Evolutionary conservation across 1,140 invertebrate genomes (phyloP), one percentile per base, ranked within the genome.

Genomic region (Polyergus mexicanus): DNA sequence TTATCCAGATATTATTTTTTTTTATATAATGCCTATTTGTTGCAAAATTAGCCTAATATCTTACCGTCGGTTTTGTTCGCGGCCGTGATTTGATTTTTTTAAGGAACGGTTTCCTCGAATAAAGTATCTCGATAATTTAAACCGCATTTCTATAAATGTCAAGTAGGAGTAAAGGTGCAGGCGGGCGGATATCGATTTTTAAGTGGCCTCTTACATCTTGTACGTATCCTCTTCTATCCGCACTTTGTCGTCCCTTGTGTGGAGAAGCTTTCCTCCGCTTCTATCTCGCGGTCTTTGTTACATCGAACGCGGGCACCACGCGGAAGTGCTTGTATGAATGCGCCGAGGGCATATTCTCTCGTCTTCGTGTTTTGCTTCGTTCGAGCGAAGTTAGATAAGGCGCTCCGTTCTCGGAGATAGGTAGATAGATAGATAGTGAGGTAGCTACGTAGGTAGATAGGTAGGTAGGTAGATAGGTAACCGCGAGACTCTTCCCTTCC

Each of bases 301-400:
- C 56, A 74, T n/a, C n/a, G 13, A 13, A 35, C n/a, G 16, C 71
- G 35, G 32, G 25, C 10, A 56, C 47, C 44, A 22, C 28, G 66
- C 66, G 4, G 41, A 72, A 54, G 19, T 81, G 56, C 68, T 60
- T n/a, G 28, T 78, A 65, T 74, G 58, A 51, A 51, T 16, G 47
- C 25, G 66, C 66, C 54, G 54, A 75, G 54, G 78, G 68, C 47
- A 88, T 76, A 88, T 71, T 58, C 25, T 85, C 44, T 71, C 47
- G 47, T 60, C 62, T 51, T 72, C 44, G 62, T 85, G 86, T 90
- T 90, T 90, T 86, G 87, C 85, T 86, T 87, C 87, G 88, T 72
- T 88, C 78, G 66, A 71, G 72, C 83, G 74, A 80, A 80, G 78
- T 72, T 80, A 90, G 88, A 88, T 90, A 90, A 89, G 86, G 68